phyloP scores from a whole-genome alignment of 2,113 vertebrate species.

The Onychostoma macrolepis region DNA sequence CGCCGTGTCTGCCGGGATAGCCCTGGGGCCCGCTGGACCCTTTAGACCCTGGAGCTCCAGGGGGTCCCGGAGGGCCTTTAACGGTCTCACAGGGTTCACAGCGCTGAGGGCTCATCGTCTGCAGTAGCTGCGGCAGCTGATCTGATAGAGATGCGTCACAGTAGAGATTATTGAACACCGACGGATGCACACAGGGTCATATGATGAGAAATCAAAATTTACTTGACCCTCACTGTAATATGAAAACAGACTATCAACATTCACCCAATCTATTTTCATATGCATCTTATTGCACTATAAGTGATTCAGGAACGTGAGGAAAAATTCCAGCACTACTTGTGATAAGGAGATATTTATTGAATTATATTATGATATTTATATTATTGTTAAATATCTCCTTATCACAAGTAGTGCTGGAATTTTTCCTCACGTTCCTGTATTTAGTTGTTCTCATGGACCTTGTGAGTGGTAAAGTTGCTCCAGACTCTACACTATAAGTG shows the following conservation, averaged over 20 bases:
- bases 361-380: no score
- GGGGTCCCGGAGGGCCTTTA: slow-evolving; percentile 73
- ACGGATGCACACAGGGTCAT: neutral
- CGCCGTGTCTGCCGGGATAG: slow-evolving; percentile 74
- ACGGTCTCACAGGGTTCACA: slow-evolving; percentile 72
- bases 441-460: no score
- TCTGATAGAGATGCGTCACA: slow-evolving; percentile 56
- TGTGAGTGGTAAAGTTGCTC: no score
- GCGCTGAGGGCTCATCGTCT: slow-evolving; percentile 62
- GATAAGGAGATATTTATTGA: no score
- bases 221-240: neutral
- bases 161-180: neutral
- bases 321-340: no score
- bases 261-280: neutral
- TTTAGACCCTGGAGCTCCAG: slow-evolving; percentile 72
- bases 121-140: slow-evolving; percentile 76
- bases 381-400: no score
- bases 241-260: neutral
- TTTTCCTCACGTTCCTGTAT: no score
- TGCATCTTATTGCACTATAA: neutral
- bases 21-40: slow-evolving; percentile 73
- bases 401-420: no score
- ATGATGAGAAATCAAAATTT: neutral
- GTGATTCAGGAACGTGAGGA: no score
- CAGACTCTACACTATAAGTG: no score